A percentile compares a stretch with the other conserved stretches of the same genome.
Conservation (phyloP, 2,113 vertebrate genomes). For the Zapus hudsonius region DNA sequence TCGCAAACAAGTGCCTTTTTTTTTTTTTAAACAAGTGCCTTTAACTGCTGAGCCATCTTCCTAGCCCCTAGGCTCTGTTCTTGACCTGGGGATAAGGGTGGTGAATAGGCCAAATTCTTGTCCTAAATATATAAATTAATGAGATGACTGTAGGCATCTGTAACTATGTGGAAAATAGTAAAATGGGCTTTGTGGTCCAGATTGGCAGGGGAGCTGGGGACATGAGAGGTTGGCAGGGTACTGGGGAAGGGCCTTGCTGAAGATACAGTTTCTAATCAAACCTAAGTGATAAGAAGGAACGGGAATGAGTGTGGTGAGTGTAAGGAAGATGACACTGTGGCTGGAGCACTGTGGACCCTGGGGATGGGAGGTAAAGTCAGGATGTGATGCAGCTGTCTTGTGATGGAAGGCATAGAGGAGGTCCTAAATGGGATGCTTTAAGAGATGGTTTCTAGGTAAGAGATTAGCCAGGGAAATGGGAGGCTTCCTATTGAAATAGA, state of each 20-base stretch:
- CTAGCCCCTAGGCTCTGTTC: not conserved
- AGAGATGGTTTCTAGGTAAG: not conserved
- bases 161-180: not conserved
- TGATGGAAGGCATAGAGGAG: not conserved
- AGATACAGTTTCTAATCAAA: not conserved
- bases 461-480: not conserved
- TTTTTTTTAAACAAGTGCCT: too few species aligned
- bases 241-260: not conserved
- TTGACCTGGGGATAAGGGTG: not conserved
- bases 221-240: not conserved
- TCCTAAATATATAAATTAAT: not conserved
- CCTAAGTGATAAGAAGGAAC: not conserved
- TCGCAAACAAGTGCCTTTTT: too few species aligned
- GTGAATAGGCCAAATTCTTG: not conserved
- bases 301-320: not conserved
- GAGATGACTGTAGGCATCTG: not conserved
- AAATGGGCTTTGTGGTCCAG: not conserved
- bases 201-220: too few species aligned
- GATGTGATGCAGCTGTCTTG: not conserved
- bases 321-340: not conserved
- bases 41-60: too few species aligned
- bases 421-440: not conserved
- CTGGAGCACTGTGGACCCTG: not conserved
- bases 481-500: not conserved
- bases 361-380: not conserved